Evolutionary conservation across 2,888 invertebrate species (phyloP), one percentile per base, ranked within the genome.

Genomic region (Philonicus albiceps): DNA sequence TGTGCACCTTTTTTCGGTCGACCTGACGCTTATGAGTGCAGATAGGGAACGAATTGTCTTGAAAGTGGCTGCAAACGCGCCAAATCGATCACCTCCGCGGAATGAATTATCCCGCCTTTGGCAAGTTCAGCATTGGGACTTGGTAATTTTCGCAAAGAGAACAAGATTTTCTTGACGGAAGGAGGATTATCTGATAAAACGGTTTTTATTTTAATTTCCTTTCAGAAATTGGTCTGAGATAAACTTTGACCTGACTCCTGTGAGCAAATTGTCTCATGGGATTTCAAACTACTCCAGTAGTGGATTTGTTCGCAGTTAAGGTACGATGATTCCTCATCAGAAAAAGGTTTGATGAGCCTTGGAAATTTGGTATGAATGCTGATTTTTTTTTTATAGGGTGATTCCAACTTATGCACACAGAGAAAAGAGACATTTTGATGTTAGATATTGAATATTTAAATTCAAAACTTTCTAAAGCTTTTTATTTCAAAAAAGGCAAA

Each of bases 1-100:
- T 85, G 43, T 73, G 73, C 27, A 19, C 40, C 37, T 64, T 83
- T 40, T 78, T 72, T 72, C 22, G 19, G 11, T 30, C 34, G 64
- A 64, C 11, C 31, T 83, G 34, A 72, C 37, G 37, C 55, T 83
- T 83, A 37, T 37, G 81, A 31, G 30, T 34, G 22, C 19, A 64
- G 64, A 64, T 64, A 55, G 43, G n/a, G 19, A 37, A 40, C 34
- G 37, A 76, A 34, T 76, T 22, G 55, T 64, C 27, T 80, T 34
- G 31, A 49, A 87, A 86, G 85, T 86, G 86, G 73, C 84, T 87
- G 76, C 55, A 91, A 91, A 92, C 91, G 92, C 92, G 92, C 92
- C 92, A 92, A 92, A 91, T 91, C 91, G 92, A 92, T 92, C 92
- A 92, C 92, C 92, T 92, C 90, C 88, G 55, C 73, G 87, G 87